Evolutionary conservation across 2,888 invertebrate genomes (phyloP).

Genomic region (Drosophila algonquin): DNA sequence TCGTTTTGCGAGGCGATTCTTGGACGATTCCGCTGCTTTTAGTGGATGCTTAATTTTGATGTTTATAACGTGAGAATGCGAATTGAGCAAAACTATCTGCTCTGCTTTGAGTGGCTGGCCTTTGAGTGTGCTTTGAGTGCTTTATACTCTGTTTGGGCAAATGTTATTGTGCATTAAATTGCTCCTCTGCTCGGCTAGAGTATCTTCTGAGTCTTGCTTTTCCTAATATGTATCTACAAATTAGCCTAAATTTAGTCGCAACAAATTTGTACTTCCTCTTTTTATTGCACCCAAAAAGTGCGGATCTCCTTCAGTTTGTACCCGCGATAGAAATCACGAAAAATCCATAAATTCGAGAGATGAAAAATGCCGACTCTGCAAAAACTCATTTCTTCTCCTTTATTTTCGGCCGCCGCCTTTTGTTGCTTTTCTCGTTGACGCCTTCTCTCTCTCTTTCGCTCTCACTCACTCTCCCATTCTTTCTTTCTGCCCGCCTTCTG

Average conservation of each 20-base stretch:
- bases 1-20: conserved; percentile 44
- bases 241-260: conserved; percentile 65
- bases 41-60: conserved; percentile 74
- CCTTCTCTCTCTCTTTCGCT: conserved; percentile 25
- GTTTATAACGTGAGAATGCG: conserved; percentile 80
- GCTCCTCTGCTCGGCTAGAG: conserved; percentile 51
- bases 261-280: conserved; percentile 57
- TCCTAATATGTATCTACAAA: conserved; percentile 43
- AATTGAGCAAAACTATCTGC: conserved; percentile 73
- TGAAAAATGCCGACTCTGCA: conserved; percentile 76
- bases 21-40: conserved; percentile 62
- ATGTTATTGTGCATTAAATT: conserved; percentile 79
- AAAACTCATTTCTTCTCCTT: conserved; percentile 50
- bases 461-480: conserved; percentile 29
- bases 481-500: conserved; percentile 36
- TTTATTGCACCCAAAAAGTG: conserved; percentile 52
- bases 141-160: conserved; percentile 80
- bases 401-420: conserved; percentile 42
- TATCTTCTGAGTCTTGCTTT: conserved; percentile 22
- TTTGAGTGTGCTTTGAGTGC: conserved; percentile 45
- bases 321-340: conserved; percentile 56
- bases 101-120: conserved; percentile 57
- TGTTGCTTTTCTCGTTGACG: conserved; percentile 47
- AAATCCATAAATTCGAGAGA: conserved; percentile 73
- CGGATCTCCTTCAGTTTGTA: background rate